These are phyloP conservation scores for Latrodectus elegans DNA, from an alignment of 2,888 invertebrate genomes.

Conservation along the genomic window DNA sequence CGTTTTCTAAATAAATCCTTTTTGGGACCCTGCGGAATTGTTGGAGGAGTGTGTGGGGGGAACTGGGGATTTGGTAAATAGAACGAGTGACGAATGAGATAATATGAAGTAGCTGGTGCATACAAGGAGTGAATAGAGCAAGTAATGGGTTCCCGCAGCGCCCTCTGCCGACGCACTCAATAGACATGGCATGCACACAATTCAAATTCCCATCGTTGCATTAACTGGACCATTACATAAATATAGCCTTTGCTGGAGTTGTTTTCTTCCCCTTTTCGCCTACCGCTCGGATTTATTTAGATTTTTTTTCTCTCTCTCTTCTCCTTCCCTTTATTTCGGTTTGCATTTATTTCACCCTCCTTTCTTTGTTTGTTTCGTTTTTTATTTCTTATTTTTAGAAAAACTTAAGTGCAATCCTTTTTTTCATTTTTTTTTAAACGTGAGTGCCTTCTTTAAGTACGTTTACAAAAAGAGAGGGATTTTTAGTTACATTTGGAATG, in stretches of 20 bases:
- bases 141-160: slow-evolving; percentile 55
- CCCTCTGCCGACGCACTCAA: slow-evolving; percentile 60
- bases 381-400: slow-evolving; percentile 33
- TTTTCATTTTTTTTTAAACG: slow-evolving; percentile 24
- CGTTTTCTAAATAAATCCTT: slow-evolving; percentile 69
- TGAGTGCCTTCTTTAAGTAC: slow-evolving; percentile 62
- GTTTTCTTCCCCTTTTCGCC: slow-evolving; percentile 12
- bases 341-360: slow-evolving; percentile 52
- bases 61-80: slow-evolving; percentile 48
- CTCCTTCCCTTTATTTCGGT: slow-evolving; percentile 37
- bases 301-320: slow-evolving; percentile 53
- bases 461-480: slow-evolving; percentile 20
- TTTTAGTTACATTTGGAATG: slow-evolving; percentile 41
- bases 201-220: slow-evolving; percentile 69
- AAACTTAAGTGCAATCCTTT: slow-evolving; percentile 60
- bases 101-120: slow-evolving; percentile 52
- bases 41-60: slow-evolving; percentile 31
- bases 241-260: slow-evolving; percentile 64
- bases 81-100: slow-evolving; percentile 68
- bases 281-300: slow-evolving; percentile 52
- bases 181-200: slow-evolving; percentile 69
- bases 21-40: slow-evolving; percentile 62
- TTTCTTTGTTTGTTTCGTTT: slow-evolving; percentile 38
- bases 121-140: slow-evolving; percentile 64
- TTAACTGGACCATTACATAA: slow-evolving; percentile 68